phyloP scores from a whole-genome alignment of 2,888 invertebrate species.

The Belgica antarctica region DNA sequence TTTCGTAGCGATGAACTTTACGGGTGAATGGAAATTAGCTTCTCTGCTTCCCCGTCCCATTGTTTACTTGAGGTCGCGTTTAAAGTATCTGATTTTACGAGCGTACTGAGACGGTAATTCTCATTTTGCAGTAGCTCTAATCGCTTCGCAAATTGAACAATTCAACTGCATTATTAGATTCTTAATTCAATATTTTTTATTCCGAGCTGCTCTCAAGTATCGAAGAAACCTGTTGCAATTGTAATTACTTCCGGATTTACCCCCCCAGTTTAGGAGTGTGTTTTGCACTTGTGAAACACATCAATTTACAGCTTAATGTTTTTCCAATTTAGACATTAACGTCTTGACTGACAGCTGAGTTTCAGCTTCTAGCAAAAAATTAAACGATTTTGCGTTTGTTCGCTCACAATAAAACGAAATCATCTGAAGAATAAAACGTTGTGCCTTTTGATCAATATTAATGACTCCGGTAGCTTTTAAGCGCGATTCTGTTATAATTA shows the following conservation, averaged over 20 bases:
- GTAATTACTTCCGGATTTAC: conserved; percentile 30
- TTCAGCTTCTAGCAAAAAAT: conserved; percentile 7
- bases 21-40: background rate
- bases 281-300: background rate
- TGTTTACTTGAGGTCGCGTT: conserved; percentile 15
- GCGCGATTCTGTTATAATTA: background rate
- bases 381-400: background rate
- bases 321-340: conserved; percentile 19
- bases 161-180: conserved; percentile 4
- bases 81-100: conserved; percentile 1
- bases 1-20: conserved; percentile 17
- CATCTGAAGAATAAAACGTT: background rate
- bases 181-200: background rate
- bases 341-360: conserved; percentile 17
- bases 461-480: conserved; percentile 11
- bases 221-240: conserved; percentile 27
- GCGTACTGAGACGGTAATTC: no score
- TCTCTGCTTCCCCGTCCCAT: background rate
- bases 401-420: no score
- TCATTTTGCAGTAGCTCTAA: background rate
- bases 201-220: background rate
- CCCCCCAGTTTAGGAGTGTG: no score
- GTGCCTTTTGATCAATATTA: background rate
- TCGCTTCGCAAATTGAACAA: background rate
- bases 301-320: conserved; percentile 7